Base-by-base conservation (phyloP, 2,888 invertebrate species). In the Pheosia tremula region DNA sequence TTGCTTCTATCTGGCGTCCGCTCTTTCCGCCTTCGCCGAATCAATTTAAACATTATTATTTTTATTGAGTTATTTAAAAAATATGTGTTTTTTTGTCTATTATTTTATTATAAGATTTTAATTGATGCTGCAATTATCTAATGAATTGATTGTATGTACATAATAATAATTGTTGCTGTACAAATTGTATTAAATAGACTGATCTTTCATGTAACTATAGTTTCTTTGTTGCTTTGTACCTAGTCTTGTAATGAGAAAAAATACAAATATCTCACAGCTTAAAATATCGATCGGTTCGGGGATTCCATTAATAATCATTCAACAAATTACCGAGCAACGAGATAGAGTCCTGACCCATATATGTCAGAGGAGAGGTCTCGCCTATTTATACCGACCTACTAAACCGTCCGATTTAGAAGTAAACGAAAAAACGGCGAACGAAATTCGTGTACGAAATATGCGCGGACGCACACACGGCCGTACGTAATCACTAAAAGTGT, bases 21-120 rank as follows among this genome's bases (percentile, higher is more conserved):
- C 85, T 93, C 92, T 92, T 93, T 93, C 93, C 93, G 93, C 92
- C 91, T 93, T 91, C 87, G 88, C 84, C 86, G 89, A 91, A 89
- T 91, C 90, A 88, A 90, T 90, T 91, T 84, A 86, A 88, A 87
- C 86, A 83, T 87, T 85, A 86, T 85, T 86, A 87, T 89, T 89
- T 88, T 87, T 85, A 84, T 85, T 83, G 76, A 79, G 77, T 74
- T 79, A 71, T 78, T 71, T 75, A 69, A 77, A 77, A 80, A 77
- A 76, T 64, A 69, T 69, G 66, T 74, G 73, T 78, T 76, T 75
- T 66, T 59, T 64, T 66, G 61, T 47, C 60, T 52, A 39, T 56
- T 59, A 62, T 59, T 60, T 62, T 57, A 52, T 45, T 60, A 56
- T 60, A 61, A 43, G n/a, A 58, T 57, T 64, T 55, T 59, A 43